Percentiles rank a stretch among this genome's conserved stretches.
phyloP scores from a whole-genome alignment of 2,797 vertebrate genomes.

The Sebastes variabilis region DNA sequence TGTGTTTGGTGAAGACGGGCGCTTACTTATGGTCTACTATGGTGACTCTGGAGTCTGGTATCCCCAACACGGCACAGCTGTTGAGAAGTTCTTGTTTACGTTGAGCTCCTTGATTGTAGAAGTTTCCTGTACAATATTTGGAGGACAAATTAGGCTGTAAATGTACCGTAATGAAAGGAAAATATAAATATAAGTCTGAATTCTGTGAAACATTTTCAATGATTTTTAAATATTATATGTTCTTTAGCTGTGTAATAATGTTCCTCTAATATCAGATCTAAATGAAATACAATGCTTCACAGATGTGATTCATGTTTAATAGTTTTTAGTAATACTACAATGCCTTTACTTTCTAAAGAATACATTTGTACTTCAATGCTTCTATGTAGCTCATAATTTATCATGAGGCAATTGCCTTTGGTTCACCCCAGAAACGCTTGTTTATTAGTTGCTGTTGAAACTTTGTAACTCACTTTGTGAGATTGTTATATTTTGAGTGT shows the following conservation, averaged over 20 bases:
- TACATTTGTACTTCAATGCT: neutral
- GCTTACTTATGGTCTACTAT: constrained; percentile 91
- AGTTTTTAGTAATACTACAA: neutral
- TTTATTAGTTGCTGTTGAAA: neutral
- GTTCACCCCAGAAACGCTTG: neutral
- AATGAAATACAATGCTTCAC: neutral
- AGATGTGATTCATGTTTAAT: neutral
- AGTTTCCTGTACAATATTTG: constrained; percentile 87
- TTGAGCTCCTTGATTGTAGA: constrained; percentile 89
- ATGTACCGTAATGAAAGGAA: neutral
- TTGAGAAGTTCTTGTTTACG: constrained; percentile 91
- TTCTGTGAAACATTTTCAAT: neutral
- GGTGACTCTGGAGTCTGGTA: constrained; percentile 85
- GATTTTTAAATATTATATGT: neutral
- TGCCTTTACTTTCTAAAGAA: neutral
- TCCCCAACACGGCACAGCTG: constrained; percentile 91
- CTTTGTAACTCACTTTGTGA: neutral
- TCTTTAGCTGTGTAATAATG: neutral
- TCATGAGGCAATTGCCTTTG: neutral
- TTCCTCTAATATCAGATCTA: neutral
- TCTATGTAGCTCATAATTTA: neutral
- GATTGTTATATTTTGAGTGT: neutral
- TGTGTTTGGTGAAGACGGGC: neutral
- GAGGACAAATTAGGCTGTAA: constrained; percentile 5
- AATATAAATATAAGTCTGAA: neutral